Evolutionary conservation across 2,888 invertebrate genomes (phyloP).

Genomic region (Saturnia pavonia): DNA sequence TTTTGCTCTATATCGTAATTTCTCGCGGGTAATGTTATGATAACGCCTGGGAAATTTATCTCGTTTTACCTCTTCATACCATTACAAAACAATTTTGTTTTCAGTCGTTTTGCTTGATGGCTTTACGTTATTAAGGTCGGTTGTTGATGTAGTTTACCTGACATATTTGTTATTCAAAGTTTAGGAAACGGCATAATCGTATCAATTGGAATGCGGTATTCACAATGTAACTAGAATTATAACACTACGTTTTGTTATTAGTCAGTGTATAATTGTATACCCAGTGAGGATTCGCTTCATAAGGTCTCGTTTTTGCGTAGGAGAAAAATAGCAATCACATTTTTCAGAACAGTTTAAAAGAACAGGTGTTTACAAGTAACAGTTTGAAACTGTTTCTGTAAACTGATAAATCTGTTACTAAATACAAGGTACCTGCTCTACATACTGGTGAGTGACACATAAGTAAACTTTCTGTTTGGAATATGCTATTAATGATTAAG

Average conservation of each 20-base stretch:
- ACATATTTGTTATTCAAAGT: neutral
- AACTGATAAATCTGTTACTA: no score
- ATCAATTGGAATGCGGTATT: neutral
- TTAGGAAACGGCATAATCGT: neutral
- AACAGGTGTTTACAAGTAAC: no score
- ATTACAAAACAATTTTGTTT: neutral
- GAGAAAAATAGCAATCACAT: no score
- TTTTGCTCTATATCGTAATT: neutral
- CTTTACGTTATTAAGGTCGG: neutral
- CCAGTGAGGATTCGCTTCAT: neutral
- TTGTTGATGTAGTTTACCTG: neutral
- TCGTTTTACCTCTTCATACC: neutral
- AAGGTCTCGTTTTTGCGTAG: no score
- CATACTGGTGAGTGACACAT: no score
- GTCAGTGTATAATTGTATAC: neutral
- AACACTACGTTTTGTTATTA: neutral
- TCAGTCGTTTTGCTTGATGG: neutral
- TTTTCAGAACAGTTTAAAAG: no score
- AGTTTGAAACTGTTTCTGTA: no score
- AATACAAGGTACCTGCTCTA: no score
- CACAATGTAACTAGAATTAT: neutral
- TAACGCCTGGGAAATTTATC: slow-evolving; percentile 1
- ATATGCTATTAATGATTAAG: no score
- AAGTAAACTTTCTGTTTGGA: no score
- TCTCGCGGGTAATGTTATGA: neutral